Evolutionary conservation across 92 coral and sea anemone genomes (phyloP), one percentile per base, ranked within the genome.

Genomic region (Parazoanthus darwini): DNA sequence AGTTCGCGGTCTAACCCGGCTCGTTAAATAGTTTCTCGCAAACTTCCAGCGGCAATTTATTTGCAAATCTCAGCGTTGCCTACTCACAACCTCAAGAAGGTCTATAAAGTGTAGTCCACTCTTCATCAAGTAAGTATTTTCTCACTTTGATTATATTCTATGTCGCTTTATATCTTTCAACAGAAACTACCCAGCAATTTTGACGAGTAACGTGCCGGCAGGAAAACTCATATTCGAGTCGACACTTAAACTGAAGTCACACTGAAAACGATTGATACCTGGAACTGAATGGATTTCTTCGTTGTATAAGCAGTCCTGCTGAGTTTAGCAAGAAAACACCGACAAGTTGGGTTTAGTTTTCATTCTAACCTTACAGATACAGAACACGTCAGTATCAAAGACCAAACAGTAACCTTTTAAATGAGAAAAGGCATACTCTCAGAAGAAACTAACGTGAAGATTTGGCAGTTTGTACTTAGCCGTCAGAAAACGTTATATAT

Each of bases 21-120:
- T 23, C 38, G 84, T 80, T 80, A 80, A 58, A 80, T 56, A 80
- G 46, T 20, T 56, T 68, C 73, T 29, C 72, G 39, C 48, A 38
- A 8, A 13, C 77, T 29, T 29, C 42, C 77, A 26, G 20, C 3
- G 22, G 2, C 77, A 25, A 22, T 29, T 50, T 48, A 20, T 26
- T 23, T 38, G n/a, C 36, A 78, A 44, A 25, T 46, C 22, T 20
- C 66, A 44, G 65, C 35, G 11, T 48, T 11, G 22, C 54, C 35
- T 43, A 16, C 58, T 77, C 33, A 73, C 22, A 33, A 11, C 70
- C 70, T 63, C 16, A 22, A 5, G 33, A 63, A 20, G 59, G 13
- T 20, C 18, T 54, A 15, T 54, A 15, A 54, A 54, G 59, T 54
- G 16, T 54, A 54, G 59, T 11, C 18, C 59, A 7, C 18, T 54